Evolutionary conservation across 35 echinoderm and acorn worm species (phyloP), one percentile per base, ranked within the genome.

Genomic region (Amphiura filiformis): DNA sequence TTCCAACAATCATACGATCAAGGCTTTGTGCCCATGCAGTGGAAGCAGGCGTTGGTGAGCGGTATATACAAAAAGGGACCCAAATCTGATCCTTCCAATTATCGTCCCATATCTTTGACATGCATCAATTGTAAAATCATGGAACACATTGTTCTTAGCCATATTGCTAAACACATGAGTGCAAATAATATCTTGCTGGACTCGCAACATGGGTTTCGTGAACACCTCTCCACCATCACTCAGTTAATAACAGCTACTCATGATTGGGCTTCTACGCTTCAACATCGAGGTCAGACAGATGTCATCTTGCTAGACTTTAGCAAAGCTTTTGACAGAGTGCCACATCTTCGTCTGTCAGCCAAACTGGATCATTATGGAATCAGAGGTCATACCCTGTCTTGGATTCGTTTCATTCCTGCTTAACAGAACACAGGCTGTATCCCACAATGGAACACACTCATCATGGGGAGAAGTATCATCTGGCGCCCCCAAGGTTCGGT

Each of bases 71-170:
- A 84, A 84, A 84, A 82, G 40, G 0, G 88, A 81, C 49, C 57
- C 11, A 90, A 78, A 49, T 28, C 41, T 57, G 78, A 91, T 26
- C 81, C 83, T 9, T 65, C 61, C 42, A 91, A 91, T 31, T 91
- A 91, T 31, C 38, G 81, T 5, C 82, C 89, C 78, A 86, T 91
- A 38, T 79, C 64, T 15, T 56, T 91, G 20, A 91, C 82, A 17
- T 85, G 83, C 35, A 78, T 91, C n/a, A n/a, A 26, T 18, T 91
- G 82, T 64, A 91, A 91, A 57, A 42, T 86, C 1, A 42, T 91
- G 81, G 82, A 91, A 57, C 89, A 91, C 49, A 82, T 90, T 9
- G 75, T 91, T 13, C 36, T 47, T 2, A 85, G 82, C 34, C 70
- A 86, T 36, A 79, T 86, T 12, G 35, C 81, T 26, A 80, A 76